Evolutionary conservation across 2,888 invertebrate species (phyloP).

Genomic region (Helicoverpa assulta): DNA sequence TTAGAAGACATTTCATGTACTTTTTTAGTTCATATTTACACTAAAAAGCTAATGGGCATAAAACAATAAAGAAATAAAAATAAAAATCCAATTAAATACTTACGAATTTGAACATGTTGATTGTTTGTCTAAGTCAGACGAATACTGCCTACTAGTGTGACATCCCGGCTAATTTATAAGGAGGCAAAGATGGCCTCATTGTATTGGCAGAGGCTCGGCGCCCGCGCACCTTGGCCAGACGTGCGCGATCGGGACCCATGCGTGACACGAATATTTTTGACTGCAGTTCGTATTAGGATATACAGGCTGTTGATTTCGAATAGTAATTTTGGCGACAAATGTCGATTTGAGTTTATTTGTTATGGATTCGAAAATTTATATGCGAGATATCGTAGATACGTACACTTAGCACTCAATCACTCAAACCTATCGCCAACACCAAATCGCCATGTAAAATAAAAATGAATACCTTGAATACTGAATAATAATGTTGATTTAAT

Average conservation of each 20-base stretch:
- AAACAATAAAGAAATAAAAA: background rate
- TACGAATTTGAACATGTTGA: slow-evolving; percentile 89
- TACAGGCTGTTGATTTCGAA: slow-evolving; percentile 69
- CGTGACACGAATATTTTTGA: slow-evolving; percentile 81
- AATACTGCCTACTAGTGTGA: slow-evolving; percentile 76
- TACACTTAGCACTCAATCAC: too few relatives aligned
- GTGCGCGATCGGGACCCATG: slow-evolving; percentile 74
- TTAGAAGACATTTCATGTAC: too few relatives aligned
- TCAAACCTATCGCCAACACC: too few relatives aligned
- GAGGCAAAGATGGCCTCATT: slow-evolving; percentile 80
- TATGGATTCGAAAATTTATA: too few relatives aligned
- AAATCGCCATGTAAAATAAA: too few relatives aligned
- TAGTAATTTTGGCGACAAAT: background rate
- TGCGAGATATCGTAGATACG: too few relatives aligned
- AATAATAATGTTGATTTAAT: too few relatives aligned
- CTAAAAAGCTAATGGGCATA: background rate
- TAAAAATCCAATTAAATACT: slow-evolving; percentile 66
- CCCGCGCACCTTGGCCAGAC: slow-evolving; percentile 79
- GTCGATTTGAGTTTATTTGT: too few relatives aligned
- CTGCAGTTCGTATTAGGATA: slow-evolving; percentile 58
- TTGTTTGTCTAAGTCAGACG: slow-evolving; percentile 72
- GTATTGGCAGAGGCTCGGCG: slow-evolving; percentile 81
- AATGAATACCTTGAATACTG: too few relatives aligned
- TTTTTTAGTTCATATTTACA: too few relatives aligned
- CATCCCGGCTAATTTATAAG: slow-evolving; percentile 82